Base-by-base conservation (phyloP, 2,797 vertebrate genomes). In the Amblyraja radiata region DNA sequence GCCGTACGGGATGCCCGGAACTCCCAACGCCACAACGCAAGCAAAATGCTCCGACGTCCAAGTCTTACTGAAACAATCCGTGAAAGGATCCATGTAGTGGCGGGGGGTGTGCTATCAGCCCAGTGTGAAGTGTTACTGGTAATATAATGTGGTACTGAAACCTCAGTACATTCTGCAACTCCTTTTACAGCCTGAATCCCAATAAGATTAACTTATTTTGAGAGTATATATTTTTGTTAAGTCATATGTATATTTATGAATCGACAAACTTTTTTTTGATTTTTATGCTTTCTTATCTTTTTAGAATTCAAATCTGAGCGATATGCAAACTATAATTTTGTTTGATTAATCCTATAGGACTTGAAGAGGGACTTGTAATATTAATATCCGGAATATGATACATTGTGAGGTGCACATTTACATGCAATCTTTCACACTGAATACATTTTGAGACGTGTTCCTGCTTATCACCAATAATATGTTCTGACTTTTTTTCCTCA, bases 141-240 rank as follows among this genome's bases (percentile, higher is more conserved):
- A 76, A 92, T 92, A 92, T 92, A 92, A 92, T 76, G 18, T 65
- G 54, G 68, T 92, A 68, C 71, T 92, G 46, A 74, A 74, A 1
- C 28, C 39, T 46, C 71, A 92, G 68, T 92, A 74, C 65, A 74
- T 92, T 92, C 73, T 92, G 39, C 46, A 32, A 91, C 32, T 71
- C 39, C 25, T 71, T 90, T 92, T 92, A 92, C 90, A 92, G 73
- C 39, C 90, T 92, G 46, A 92, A 92, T 74, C 90, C 73, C 73
- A 74, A 28, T 90, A 76, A 92, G 74, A 74, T 83, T 83, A 54
- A 28, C 71, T 92, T 92, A 76, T 76, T 91, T 88, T 92, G 90
- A 76, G 46, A 92, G 73, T 92, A 71, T 92, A 54, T 92, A 92
- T 92, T 92, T 91, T 92, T 92, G 90, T 92, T 92, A 76, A 92